phyloP scores from a whole-genome alignment of 1,140 invertebrate genomes.

The Drosophila suzukii region DNA sequence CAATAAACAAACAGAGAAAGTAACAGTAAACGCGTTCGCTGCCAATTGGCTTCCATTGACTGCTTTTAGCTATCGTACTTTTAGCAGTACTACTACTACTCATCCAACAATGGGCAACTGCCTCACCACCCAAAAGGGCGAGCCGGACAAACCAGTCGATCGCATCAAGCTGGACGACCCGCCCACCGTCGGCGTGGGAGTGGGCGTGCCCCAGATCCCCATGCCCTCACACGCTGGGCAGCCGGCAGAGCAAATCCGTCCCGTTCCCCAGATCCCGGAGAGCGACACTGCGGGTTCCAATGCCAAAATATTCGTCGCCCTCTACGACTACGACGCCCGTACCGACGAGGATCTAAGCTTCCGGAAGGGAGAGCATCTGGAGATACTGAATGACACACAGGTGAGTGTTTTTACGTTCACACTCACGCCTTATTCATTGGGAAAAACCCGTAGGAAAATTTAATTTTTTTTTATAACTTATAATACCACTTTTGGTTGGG shows the following conservation, averaged over 20 bases:
- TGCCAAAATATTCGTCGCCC: constrained; percentile 96
- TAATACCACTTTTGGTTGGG: too few species aligned
- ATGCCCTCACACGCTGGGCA: constrained; percentile 61
- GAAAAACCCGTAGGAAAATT: too few species aligned
- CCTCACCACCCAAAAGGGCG: constrained; percentile 79
- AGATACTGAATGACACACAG: constrained; percentile 99
- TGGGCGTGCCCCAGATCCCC: constrained; percentile 71
- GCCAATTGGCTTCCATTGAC: constrained; percentile 72
- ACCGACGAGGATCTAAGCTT: constrained; percentile 99
- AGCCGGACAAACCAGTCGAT: constrained; percentile 74
- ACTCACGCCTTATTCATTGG: neutral
- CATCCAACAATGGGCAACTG: constrained; percentile 78
- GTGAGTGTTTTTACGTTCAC: constrained; percentile 64
- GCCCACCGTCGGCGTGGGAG: constrained; percentile 57
- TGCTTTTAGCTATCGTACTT: constrained; percentile 64
- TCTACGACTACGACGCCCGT: constrained; percentile 99
- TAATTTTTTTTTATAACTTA: too few species aligned
- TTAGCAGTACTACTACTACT: constrained; percentile 12
- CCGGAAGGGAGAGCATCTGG: constrained; percentile 98
- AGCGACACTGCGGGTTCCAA: constrained; percentile 88
- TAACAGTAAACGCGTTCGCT: constrained; percentile 50
- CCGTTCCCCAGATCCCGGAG: constrained; percentile 86
- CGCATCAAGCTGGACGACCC: constrained; percentile 72
- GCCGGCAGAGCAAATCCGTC: constrained; percentile 79
- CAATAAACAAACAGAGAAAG: constrained; percentile 80